phyloP scores from a whole-genome alignment of 2,888 invertebrate species.

The Psococerastis gibbosa region DNA sequence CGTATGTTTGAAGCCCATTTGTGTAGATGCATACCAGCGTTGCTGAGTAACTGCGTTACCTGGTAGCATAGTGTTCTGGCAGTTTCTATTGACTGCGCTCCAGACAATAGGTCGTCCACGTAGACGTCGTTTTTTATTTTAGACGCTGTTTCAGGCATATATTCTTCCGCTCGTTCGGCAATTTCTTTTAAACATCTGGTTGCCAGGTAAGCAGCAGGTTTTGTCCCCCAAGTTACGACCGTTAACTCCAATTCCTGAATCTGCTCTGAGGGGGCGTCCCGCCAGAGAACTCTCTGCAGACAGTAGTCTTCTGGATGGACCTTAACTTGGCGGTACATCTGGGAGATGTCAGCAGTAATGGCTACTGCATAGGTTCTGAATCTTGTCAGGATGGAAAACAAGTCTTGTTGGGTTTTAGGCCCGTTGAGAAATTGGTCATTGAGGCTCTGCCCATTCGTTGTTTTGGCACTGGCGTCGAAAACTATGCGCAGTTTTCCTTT shows the following conservation, averaged over 20 bases:
- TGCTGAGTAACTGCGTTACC: not conserved
- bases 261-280: slow-evolving; percentile 14
- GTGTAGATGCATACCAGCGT: not conserved
- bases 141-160: not conserved
- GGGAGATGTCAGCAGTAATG: slow-evolving; percentile 22
- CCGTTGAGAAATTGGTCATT: not conserved
- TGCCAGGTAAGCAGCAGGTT: slow-evolving; percentile 1
- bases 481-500: slow-evolving; percentile 17
- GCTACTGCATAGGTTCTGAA: slow-evolving; percentile 19
- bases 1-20: slow-evolving; percentile 1
- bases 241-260: slow-evolving; percentile 23
- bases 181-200: not conserved
- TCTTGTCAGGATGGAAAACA: not conserved
- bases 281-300: slow-evolving; percentile 23
- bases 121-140: not conserved
- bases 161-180: not conserved
- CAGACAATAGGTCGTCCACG: slow-evolving; percentile 8
- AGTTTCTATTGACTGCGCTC: not conserved
- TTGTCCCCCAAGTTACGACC: not conserved
- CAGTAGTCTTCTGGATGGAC: slow-evolving; percentile 18
- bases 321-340: slow-evolving; percentile 23
- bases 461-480: not conserved
- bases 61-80: not conserved
- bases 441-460: not conserved
- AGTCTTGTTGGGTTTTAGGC: not conserved